Base-by-base conservation (phyloP, 2,113 vertebrate species). In the Nibea albiflora region DNA sequence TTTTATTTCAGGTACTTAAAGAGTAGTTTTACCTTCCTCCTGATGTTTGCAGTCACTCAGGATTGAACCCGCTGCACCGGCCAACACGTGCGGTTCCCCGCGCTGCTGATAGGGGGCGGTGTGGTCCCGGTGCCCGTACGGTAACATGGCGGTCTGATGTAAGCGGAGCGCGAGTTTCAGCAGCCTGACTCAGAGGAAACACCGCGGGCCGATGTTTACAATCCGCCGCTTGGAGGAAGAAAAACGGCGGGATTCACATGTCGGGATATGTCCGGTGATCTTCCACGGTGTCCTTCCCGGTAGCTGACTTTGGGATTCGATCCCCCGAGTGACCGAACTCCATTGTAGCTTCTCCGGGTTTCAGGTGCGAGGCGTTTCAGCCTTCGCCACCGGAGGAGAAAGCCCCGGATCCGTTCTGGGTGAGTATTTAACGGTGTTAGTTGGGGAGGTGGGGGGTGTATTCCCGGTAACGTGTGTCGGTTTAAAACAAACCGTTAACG, bases 301-400 rank as follows among this genome's bases (percentile, higher is more conserved):
- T 1, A n/a, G 85, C 26, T 3, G 54, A 67, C 60, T 58, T 68
- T 57, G 91, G 92, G 92, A 84, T 44, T 93, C 91, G 92, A 93
- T 87, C 90, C 72, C 58, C 69, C 58, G 57, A 20, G 73, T 24
- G 73, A 17, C 22, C 42, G 0, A 77, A 16, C 3, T 42, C 22
- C 35, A 39, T 1, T 39, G 35, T 1, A 7, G 53, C 17, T 42
- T 49, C 9, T 35, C 53, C 72, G 50, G 61, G 5, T n/a, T 39
- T 39, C 50, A n/a, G 24, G 85, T 63, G 26, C 85, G 69, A 39
- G 42, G 85, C 2, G 1, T 53, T 62, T 62, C 85, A 61, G 84
- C 74, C 83, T 83, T 19, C 76, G 90, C 92, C 91, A 93, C 91
- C 42, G 78, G 35, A 10, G 76, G 19, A 76, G 39, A 54, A 72